A percentile compares a stretch with the other conserved stretches of the same genome.
Evolutionary conservation across 2,113 vertebrate species (phyloP).

Genomic region (Vulpes vulpes): DNA sequence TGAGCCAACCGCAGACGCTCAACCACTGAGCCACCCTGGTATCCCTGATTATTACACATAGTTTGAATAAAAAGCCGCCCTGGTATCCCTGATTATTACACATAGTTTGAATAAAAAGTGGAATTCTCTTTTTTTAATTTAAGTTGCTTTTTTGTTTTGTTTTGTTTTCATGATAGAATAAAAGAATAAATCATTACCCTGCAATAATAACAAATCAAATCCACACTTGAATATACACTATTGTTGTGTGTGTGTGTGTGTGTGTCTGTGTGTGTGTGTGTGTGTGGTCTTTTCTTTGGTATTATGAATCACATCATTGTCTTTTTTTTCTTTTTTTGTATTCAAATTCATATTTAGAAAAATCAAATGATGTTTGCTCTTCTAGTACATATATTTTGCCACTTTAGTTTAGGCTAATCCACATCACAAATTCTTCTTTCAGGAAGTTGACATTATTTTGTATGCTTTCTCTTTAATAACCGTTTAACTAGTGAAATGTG

Average conservation of each 20-base stretch:
- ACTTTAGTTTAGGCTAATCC: neutral
- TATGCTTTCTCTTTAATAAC: neutral
- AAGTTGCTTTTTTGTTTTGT: too few relatives aligned
- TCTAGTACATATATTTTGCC: neutral
- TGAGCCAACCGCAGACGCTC: too few relatives aligned
- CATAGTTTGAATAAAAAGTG: neutral
- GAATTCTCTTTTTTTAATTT: neutral
- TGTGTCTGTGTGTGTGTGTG: too few relatives aligned
- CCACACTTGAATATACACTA: neutral
- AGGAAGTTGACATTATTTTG: neutral
- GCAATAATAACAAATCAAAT: neutral
- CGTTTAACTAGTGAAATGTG: neutral
- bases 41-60: neutral
- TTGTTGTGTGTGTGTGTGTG: too few relatives aligned
- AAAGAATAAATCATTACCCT: neutral
- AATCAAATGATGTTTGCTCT: neutral
- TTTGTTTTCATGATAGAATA: neutral
- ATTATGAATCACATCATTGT: neutral
- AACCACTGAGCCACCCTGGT: too few relatives aligned
- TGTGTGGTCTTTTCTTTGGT: neutral
- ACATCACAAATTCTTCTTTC: neutral
- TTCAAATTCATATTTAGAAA: neutral
- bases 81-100: neutral
- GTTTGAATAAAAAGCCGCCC: neutral
- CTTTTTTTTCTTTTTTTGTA: neutral